Percentiles rank a stretch among this genome's conserved stretches.
These are phyloP conservation scores for Berghia stephanieae DNA, from an alignment of 1,140 invertebrate genomes.

Conservation along the genomic window DNA sequence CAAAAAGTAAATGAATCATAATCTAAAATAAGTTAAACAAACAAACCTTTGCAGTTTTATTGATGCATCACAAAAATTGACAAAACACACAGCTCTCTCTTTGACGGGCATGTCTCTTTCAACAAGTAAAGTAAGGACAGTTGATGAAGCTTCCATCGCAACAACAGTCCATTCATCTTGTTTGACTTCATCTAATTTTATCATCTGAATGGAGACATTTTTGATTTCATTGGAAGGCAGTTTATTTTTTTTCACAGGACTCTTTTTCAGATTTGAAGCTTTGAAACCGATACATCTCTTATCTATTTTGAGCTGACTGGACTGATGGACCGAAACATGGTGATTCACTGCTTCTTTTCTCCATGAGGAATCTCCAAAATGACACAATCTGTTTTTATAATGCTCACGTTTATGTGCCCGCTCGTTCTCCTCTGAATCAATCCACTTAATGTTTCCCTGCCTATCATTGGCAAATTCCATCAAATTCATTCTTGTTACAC, in stretches of 20 bases:
- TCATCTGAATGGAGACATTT: too few species aligned
- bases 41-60: slow-evolving; percentile 6
- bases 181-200: slow-evolving; percentile 11
- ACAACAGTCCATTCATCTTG: slow-evolving; percentile 2
- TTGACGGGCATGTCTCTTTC: background rate
- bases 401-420: slow-evolving; percentile 22
- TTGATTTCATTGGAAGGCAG: too few species aligned
- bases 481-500: slow-evolving; percentile 31
- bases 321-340: slow-evolving; percentile 23
- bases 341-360: slow-evolving; percentile 40
- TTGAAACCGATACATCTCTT: slow-evolving; percentile 20
- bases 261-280: too few species aligned
- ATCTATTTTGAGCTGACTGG: too few species aligned
- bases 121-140: background rate
- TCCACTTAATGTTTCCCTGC: slow-evolving; percentile 23
- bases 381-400: slow-evolving; percentile 31
- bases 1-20: too few species aligned
- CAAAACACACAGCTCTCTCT: slow-evolving; percentile 24
- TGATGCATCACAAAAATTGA: slow-evolving; percentile 9
- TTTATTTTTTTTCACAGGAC: too few species aligned
- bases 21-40: too few species aligned
- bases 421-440: background rate
- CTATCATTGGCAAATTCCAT: slow-evolving; percentile 28
- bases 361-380: slow-evolving; percentile 45
- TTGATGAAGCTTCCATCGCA: slow-evolving; percentile 13